Conservation (phyloP, 2,113 vertebrate genomes). For the Loxodonta africana region DNA sequence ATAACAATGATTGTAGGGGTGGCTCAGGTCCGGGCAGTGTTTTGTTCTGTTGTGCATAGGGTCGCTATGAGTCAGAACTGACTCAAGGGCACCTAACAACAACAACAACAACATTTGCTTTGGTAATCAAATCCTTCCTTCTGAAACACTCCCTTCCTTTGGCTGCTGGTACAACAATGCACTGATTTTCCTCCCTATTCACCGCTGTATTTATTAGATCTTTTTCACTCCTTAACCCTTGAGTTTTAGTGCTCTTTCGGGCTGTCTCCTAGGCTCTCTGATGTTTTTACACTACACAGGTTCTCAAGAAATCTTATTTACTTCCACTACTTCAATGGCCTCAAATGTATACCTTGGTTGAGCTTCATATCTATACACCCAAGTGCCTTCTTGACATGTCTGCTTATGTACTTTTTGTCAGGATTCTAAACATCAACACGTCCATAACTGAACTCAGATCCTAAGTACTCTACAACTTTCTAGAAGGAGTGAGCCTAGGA, state of each 20-base stretch:
- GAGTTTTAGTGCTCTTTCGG: constrained; percentile 33
- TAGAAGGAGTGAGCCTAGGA: not conserved
- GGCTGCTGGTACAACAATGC: not conserved
- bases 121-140: not conserved
- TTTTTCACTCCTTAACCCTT: not conserved
- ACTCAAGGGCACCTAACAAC: too few relatives aligned
- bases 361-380: not conserved
- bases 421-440: not conserved
- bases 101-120: not conserved
- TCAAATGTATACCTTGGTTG: not conserved
- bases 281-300: constrained; percentile 11
- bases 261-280: not conserved
- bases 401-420: not conserved
- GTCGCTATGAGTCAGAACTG: too few relatives aligned
- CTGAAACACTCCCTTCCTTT: not conserved
- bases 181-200: not conserved
- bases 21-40: too few relatives aligned
- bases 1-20: too few relatives aligned
- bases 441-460: not conserved
- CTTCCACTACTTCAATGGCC: constrained; percentile 59
- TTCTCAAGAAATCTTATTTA: constrained; percentile 60
- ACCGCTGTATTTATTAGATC: not conserved
- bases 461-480: not conserved
- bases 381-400: constrained; percentile 17
- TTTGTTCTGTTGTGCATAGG: too few relatives aligned